Conservation (phyloP, 2,888 invertebrate genomes). For the Synanthedon andrenaeformis region DNA sequence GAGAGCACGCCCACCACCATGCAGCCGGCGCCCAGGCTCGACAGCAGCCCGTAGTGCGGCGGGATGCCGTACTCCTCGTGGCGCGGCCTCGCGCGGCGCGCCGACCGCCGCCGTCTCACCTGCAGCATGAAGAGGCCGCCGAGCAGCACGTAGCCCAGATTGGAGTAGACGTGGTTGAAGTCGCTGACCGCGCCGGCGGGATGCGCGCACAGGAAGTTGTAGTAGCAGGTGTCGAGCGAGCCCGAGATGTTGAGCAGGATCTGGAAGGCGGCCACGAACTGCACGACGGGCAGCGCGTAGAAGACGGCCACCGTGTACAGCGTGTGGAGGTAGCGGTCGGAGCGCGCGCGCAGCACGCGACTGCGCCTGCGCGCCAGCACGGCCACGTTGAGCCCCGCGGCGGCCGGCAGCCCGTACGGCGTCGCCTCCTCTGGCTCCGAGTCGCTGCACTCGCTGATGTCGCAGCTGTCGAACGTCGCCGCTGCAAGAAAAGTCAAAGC, state of each 20-base stretch:
- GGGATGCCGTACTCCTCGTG: conserved; percentile 78
- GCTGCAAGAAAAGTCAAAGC: not conserved
- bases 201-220: conserved; percentile 90
- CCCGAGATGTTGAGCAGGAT: conserved; percentile 80
- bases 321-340: conserved; percentile 69
- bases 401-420: conserved; percentile 54
- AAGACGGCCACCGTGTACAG: conserved; percentile 85
- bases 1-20: conserved; percentile 91
- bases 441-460: conserved; percentile 54
- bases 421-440: conserved; percentile 27
- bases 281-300: conserved; percentile 88
- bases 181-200: conserved; percentile 80
- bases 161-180: conserved; percentile 90
- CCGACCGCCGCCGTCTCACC: conserved; percentile 1
- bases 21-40: conserved; percentile 86
- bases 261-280: conserved; percentile 87
- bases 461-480: conserved; percentile 42
- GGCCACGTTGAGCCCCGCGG: conserved; percentile 44
- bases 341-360: conserved; percentile 55
- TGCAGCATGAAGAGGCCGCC: conserved; percentile 83
- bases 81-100: conserved; percentile 25
- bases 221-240: conserved; percentile 91
- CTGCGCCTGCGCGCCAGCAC: conserved; percentile 45
- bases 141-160: conserved; percentile 84
- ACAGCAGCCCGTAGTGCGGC: conserved; percentile 86